Base-by-base conservation (phyloP, 2,888 invertebrate genomes). In the Tinea pellionella region DNA sequence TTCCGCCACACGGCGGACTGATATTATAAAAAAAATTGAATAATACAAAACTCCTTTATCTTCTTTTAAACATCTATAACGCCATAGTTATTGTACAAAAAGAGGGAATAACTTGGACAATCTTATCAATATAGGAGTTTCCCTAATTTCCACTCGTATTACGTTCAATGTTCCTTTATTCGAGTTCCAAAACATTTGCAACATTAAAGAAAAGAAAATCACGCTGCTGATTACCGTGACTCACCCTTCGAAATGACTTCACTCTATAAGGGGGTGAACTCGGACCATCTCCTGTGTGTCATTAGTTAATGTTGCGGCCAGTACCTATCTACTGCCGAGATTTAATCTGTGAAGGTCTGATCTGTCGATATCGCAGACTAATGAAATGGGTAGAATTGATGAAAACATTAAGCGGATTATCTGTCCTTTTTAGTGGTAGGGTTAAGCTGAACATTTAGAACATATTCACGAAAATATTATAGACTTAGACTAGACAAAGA, bases 301-400 rank as follows among this genome's bases (percentile, higher is more conserved):
- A 80, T 80, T 80, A 80, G 80, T 79, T 80, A 80, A 80, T 80
- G 80, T 79, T 77, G 78, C 77, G 77, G 78, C 68, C 77, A 77
- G 77, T 77, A 74, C 71, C 73, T 70, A 70, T 68, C 19, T 53
- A 24, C 57, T 13, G 32, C 9, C 43, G 68, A 73, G 77, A 78
- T 79, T 74, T 75, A 76, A 79, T 79, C 78, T 76, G 15, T 9
- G 47, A 2, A 9, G 47, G 47, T 16, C 47, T 47, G 32, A 57
- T 57, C 57, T 57, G 32, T 16, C 57, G 57, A 57, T 57, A 57
- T n/a, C 16, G 29, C 13, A 57, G 57, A 57, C 57, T 57, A 57
- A 57, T 57, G 57, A 32, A 57, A 19, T 53, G 47, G 53, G 16
- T n/a, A 53, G 53, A 53, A 47, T 47, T 47, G 47, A n/a, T 47